Conservation (phyloP, 2,797 vertebrate genomes). For the Hippopotamyrus pictus region DNA sequence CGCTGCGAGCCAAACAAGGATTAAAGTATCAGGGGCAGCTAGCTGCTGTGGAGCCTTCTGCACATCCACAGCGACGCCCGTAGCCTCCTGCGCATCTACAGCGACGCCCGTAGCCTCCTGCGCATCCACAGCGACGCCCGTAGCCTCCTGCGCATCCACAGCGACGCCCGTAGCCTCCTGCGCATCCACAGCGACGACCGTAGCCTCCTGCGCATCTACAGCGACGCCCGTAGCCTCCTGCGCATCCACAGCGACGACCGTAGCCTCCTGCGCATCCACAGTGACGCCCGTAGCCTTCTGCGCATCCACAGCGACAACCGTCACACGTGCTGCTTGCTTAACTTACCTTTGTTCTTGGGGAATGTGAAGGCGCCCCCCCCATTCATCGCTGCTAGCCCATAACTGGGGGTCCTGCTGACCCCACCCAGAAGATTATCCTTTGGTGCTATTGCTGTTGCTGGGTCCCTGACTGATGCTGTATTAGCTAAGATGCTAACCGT, state of each 20-base stretch:
- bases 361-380: neutral
- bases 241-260: too few species aligned
- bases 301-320: too few species aligned
- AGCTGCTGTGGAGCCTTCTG: neutral
- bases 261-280: neutral
- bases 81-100: neutral
- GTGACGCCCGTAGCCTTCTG: neutral
- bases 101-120: neutral
- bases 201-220: neutral
- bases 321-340: neutral
- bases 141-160: neutral
- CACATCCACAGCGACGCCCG: too few species aligned
- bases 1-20: neutral
- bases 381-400: neutral
- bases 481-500: neutral
- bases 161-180: neutral
- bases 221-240: neutral
- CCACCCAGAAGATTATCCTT: slow-evolving; percentile 20
- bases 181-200: too few species aligned
- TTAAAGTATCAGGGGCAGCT: neutral
- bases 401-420: neutral
- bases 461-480: neutral
- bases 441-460: neutral
- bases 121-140: too few species aligned
- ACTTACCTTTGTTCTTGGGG: neutral